A percentile compares a stretch with the other conserved stretches of the same genome.
Conservation (phyloP, 2,888 invertebrate genomes). For the Busseola fusca region DNA sequence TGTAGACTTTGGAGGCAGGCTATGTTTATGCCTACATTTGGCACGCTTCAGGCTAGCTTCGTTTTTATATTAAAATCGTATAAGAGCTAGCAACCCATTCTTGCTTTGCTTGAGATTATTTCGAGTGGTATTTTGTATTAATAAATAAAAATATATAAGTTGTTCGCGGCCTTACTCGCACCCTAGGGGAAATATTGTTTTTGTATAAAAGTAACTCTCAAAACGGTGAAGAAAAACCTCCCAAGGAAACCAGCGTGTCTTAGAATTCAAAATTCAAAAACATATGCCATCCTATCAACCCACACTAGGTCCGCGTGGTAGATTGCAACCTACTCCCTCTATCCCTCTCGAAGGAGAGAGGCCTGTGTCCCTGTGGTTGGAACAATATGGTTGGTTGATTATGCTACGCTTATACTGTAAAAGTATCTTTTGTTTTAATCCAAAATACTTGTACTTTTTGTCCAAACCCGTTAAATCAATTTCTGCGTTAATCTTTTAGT, state of each 20-base stretch:
- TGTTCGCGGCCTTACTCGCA: neutral
- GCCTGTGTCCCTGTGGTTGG: no score
- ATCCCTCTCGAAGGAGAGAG: no score
- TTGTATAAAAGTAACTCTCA: neutral
- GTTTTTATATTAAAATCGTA: constrained; percentile 22
- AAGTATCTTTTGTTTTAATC: neutral
- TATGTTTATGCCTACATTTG: constrained; percentile 43
- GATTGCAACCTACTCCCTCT: no score
- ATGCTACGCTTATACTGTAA: neutral
- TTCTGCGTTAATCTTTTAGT: neutral
- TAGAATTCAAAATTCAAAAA: no score
- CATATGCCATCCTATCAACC: no score
- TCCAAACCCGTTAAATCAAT: neutral
- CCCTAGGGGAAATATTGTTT: neutral
- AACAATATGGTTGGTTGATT: neutral
- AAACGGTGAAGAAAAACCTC: neutral
- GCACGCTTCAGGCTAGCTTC: constrained; percentile 19
- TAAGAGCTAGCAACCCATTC: neutral
- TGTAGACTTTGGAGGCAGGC: constrained; percentile 28
- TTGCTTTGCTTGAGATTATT: constrained; percentile 13
- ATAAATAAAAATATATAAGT: no score
- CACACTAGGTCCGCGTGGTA: no score
- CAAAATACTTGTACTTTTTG: neutral
- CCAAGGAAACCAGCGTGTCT: neutral
- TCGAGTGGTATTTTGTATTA: no score